Evolutionary conservation across 2,797 vertebrate genomes (phyloP).

Genomic region (Melanotaenia trifasciata): DNA sequence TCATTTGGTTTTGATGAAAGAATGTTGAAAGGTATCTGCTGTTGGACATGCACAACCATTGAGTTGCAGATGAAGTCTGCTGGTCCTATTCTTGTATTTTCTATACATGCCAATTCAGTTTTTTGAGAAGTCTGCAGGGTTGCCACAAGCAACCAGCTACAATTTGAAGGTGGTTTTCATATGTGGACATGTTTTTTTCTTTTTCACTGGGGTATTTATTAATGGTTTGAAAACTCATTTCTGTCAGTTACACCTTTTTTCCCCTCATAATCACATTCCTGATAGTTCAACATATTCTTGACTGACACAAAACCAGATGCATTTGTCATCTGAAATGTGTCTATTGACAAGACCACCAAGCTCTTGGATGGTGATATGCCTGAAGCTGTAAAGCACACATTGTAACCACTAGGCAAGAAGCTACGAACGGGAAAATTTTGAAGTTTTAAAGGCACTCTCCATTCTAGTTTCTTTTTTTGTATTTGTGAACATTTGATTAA

Average conservation of each 20-base stretch:
- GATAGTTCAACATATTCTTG: conserved; percentile 25
- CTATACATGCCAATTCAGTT: conserved; percentile 27
- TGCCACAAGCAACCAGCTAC: neutral
- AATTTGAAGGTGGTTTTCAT: conserved; percentile 20
- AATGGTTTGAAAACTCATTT: conserved; percentile 28
- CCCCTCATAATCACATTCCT: conserved; percentile 56
- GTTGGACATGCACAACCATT: conserved; percentile 14
- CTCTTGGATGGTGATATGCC: conserved; percentile 18
- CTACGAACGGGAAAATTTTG: conserved; percentile 34
- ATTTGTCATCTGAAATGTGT: conserved; percentile 26
- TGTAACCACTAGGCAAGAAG: conserved; percentile 67
- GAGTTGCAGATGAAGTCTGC: conserved; percentile 14
- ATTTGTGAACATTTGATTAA: conserved; percentile 85
- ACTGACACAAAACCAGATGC: conserved; percentile 14
- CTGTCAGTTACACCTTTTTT: neutral
- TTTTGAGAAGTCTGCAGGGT: conserved; percentile 9
- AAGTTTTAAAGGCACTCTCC: conserved; percentile 66
- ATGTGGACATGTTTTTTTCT: conserved; percentile 6
- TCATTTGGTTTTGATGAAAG: conserved; percentile 31
- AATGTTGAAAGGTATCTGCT: conserved; percentile 22
- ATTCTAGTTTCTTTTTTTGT: conserved; percentile 74
- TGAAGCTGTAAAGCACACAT: conserved; percentile 42
- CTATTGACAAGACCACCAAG: conserved; percentile 10
- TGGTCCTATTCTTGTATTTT: conserved; percentile 13
- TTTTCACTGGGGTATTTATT: conserved; percentile 62